Evolutionary conservation across 1,140 invertebrate genomes (phyloP), one percentile per base, ranked within the genome.

Genomic region (Bradysia coprophila): DNA sequence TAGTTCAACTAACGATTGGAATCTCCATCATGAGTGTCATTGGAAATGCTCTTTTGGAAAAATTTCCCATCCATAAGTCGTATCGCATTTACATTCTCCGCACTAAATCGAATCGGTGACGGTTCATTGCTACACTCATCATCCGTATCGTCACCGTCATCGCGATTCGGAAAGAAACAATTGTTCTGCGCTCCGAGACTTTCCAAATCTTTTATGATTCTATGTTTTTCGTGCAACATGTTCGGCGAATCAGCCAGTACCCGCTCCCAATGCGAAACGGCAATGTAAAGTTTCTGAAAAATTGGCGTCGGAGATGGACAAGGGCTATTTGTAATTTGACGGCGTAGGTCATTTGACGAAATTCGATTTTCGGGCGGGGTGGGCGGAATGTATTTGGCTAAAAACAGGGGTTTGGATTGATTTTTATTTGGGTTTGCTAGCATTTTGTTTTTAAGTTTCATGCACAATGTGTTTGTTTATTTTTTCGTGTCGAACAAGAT

Each of bases 241-340:
- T 50, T 21, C 46, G 37, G 16, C 48, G 55, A 39, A 53, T 55
- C 22, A 47, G 50, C 22, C 51, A 55, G 45, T 46, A 58, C 47
- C 45, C 60, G 52, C 46, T 71, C 68, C 65, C 65, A 68, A 51
- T 69, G 65, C 24, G 57, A 59, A 11, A 71, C 61, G 10, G 67
- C 64, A 43, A 63, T 58, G 48, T 64, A 70, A n/a, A 72, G 59
- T 42, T 70, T 65, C 46, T 71, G 68, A 49, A 71, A 64, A 51
- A 68, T 56, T 23, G 69, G 68, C 3, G 66, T 68, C 18, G 62
- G 65, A 22, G 52, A 63, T 38, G 54, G 60, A 42, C 52, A 67
- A 45, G 49, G 50, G 43, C 51, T 61, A 28, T n/a, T n/a, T n/a
- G n/a, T n/a, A n/a, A n/a, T n/a, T n/a, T n/a, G n/a, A 28, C 24